Percentiles rank a stretch among this genome's conserved stretches.
These are phyloP conservation scores for Pangasius larnaudii DNA, from an alignment of 2,797 vertebrate species.

Conservation along the genomic window DNA sequence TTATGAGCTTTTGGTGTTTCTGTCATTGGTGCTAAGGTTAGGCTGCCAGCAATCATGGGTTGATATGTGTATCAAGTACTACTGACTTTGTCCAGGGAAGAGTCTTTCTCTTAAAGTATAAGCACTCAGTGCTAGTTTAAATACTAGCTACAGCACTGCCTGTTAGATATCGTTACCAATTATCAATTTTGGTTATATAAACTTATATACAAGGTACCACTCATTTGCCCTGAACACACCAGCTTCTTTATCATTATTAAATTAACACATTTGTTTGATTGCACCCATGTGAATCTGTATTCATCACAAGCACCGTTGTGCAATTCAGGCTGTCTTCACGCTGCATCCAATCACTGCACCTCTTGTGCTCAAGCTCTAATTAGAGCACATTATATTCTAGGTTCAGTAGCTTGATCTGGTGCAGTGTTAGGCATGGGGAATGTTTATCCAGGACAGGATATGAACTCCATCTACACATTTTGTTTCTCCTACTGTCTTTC, in stretches of 20 bases:
- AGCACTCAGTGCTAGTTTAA: neutral
- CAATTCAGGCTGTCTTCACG: constrained; percentile 40
- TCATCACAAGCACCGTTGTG: constrained; percentile 38
- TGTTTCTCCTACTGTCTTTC: neutral
- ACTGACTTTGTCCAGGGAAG: neutral
- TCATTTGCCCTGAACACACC: neutral
- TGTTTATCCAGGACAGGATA: constrained; percentile 48
- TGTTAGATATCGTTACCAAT: neutral
- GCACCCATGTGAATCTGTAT: constrained; percentile 42
- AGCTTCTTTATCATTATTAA: constrained; percentile 42
- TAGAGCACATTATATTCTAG: constrained; percentile 55
- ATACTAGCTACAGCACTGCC: neutral
- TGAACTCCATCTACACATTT: neutral
- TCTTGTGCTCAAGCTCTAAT: constrained; percentile 59
- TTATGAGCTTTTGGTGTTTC: neutral
- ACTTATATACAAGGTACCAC: neutral
- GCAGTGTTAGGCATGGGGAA: constrained; percentile 47
- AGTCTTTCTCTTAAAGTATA: neutral
- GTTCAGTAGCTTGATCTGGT: constrained; percentile 54
- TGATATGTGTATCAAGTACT: neutral
- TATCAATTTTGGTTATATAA: neutral
- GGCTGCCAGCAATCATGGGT: neutral
- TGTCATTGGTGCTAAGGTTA: neutral
- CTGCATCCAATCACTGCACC: constrained; percentile 53
- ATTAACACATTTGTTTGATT: constrained; percentile 49